Evolutionary conservation across 2,888 invertebrate species (phyloP), one percentile per base, ranked within the genome.

Genomic region (Diarsia mendica): DNA sequence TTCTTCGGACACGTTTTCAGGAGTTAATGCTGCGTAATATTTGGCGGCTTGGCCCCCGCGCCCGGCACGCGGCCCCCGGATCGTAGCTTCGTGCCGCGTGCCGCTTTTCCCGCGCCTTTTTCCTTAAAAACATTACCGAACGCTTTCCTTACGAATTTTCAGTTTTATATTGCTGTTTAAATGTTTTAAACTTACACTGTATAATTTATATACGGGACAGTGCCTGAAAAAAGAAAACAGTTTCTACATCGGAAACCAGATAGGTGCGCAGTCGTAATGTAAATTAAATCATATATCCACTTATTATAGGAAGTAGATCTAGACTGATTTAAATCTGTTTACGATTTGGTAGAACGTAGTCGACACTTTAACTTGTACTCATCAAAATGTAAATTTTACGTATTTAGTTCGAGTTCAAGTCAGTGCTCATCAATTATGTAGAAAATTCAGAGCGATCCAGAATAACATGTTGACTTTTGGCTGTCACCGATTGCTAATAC

Each of bases 1-100:
- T 96, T 96, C 96, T 96, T 95, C 93, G 95, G 95, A 93, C 96
- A 96, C 95, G 95, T 96, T 96, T 96, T 96, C 96, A 96, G 96
- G 95, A 95, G 92, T 93, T 91, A 94, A 90, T 94, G 92, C 95
- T 95, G 95, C 96, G 96, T 95, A 96, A 93, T 95, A 94, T 91
- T 92, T 93, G 92, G 93, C 93, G 92, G 91, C 92, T 92, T 90
- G 67, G 92, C 93, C 93, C 90, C 92, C 89, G 90, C 90, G 8
- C 93, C 92, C 78, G 49, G 48, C 48, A 6, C 39, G 39, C 39
- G 39, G 90, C 90, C 93, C 92, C 79, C 83, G 89, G 89, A 75
- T 69, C 77, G 72, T 76, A 80, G 80, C 91, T 91, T 91, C 85
- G 89, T 86, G 75, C 84, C 70, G 74, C 85, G 33, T 78, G 66